phyloP scores from a whole-genome alignment of 2,113 vertebrate species.

The Tricholaema leucomelas region DNA sequence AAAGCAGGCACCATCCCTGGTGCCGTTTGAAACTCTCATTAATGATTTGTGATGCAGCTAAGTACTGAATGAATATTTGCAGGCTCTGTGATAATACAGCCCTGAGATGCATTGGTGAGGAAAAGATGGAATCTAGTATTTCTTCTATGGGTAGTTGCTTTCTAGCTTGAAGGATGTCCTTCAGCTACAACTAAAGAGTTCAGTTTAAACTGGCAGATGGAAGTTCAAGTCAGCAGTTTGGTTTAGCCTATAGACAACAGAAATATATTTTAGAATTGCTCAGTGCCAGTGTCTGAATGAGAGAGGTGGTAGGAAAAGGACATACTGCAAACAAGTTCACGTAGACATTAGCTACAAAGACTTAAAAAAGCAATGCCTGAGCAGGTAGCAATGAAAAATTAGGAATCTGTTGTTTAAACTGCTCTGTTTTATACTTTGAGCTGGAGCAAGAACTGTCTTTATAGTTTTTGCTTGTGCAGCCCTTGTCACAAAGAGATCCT shows the following conservation, averaged over 20 bases:
- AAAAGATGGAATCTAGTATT: background rate
- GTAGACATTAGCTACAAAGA: background rate
- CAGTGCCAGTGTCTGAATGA: background rate
- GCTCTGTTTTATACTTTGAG: background rate
- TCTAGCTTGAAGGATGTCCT: rapidly evolving
- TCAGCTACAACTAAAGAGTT: background rate
- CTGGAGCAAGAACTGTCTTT: background rate
- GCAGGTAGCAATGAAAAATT: background rate
- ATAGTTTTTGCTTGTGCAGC: background rate
- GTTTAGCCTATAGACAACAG: background rate
- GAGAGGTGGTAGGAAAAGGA: background rate
- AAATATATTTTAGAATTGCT: background rate
- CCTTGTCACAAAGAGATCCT: background rate
- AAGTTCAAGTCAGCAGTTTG: background rate
- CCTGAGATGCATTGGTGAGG: background rate
- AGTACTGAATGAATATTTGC: background rate
- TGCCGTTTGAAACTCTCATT: rapidly evolving
- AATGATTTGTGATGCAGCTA: background rate
- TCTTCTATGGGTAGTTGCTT: background rate
- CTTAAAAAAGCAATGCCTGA: background rate
- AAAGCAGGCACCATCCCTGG: background rate
- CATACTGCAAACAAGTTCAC: background rate
- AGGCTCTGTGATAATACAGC: background rate
- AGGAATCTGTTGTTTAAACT: background rate
- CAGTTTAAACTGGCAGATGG: background rate